Conservation (phyloP, 1,140 invertebrate species). For the Pygmarrhopalites habei region DNA sequence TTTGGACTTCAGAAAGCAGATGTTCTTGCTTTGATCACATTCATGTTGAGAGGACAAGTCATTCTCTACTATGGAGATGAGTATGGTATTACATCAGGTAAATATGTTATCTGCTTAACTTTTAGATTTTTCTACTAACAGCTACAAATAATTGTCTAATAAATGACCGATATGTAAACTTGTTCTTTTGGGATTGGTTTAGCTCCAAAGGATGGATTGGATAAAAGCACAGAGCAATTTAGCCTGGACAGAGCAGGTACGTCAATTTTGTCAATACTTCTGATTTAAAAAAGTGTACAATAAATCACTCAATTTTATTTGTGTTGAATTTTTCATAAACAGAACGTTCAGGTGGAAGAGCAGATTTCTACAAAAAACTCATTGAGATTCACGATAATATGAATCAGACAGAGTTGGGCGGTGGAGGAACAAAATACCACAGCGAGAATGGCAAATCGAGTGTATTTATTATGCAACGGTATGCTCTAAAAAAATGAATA, state of each 20-base stretch:
- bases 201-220: not conserved
- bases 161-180: too few species aligned
- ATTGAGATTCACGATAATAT: not conserved
- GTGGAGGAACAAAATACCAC: not conserved
- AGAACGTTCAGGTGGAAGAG: too few species aligned
- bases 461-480: not conserved
- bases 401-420: not conserved
- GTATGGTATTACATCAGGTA: conserved; percentile 41
- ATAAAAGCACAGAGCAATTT: not conserved
- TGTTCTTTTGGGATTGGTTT: too few species aligned
- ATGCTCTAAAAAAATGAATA: not conserved
- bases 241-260: too few species aligned
- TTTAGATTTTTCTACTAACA: not conserved
- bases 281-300: too few species aligned
- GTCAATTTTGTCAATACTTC: too few species aligned
- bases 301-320: too few species aligned
- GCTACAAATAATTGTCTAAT: too few species aligned
- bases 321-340: too few species aligned
- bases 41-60: conserved; percentile 46
- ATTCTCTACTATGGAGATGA: conserved; percentile 54
- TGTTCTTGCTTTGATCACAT: conserved; percentile 15
- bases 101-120: not conserved
- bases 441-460: not conserved
- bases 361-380: not conserved
- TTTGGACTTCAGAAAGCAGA: conserved; percentile 14